A percentile compares a stretch with the other conserved stretches of the same genome.
Conservation (phyloP, 2,888 invertebrate genomes). For the Hyalella azteca region DNA sequence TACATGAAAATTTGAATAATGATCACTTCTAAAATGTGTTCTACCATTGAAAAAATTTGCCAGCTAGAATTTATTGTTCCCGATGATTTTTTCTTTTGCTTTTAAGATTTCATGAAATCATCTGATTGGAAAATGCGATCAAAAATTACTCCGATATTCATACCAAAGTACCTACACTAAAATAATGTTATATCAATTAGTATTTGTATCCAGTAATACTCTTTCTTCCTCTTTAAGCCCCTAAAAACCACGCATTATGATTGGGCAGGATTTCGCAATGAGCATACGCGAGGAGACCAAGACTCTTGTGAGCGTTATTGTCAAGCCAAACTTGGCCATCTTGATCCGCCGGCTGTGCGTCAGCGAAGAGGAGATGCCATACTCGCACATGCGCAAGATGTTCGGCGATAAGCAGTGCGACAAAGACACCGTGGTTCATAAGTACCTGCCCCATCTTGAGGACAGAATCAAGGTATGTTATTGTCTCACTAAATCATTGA, state of each 20-base stretch:
- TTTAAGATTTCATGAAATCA: no score
- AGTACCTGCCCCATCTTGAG: conserved; percentile 4
- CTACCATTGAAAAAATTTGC: no score
- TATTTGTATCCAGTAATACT: neutral
- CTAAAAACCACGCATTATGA: neutral
- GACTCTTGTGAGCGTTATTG: neutral
- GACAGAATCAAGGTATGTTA: neutral
- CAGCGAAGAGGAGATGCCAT: neutral
- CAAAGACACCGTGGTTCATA: neutral
- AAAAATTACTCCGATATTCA: no score
- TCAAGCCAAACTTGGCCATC: neutral
- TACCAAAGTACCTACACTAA: no score
- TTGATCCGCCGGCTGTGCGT: neutral
- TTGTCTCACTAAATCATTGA: no score
- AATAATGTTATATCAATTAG: no score
- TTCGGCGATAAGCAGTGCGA: conserved; percentile 29
- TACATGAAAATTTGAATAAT: no score
- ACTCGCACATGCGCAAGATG: neutral
- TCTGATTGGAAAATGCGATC: no score
- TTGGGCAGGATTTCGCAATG: neutral
- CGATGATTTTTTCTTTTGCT: no score
- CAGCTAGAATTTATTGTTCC: no score
- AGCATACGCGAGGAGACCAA: neutral
- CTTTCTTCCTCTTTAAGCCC: neutral
- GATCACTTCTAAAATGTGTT: no score